phyloP scores from a whole-genome alignment of 2,797 vertebrate species.

The Sebastes steindachneri region DNA sequence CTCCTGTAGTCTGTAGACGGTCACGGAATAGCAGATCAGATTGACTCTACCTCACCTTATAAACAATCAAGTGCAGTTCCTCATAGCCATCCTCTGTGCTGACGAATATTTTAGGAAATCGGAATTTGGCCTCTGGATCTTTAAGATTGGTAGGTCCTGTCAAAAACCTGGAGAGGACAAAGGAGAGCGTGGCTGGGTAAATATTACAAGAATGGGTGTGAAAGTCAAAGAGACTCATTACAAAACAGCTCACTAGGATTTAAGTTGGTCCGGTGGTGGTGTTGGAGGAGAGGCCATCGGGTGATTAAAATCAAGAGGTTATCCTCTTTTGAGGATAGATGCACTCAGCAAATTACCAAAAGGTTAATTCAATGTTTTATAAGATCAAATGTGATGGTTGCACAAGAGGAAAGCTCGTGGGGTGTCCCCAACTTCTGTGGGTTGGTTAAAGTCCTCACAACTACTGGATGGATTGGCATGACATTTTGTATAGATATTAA shows the following conservation, averaged over 20 bases:
- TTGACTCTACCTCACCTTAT: conserved; percentile 87
- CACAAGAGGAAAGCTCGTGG: background rate
- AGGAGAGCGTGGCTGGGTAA: background rate
- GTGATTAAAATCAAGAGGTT: background rate
- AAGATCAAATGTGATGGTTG: background rate
- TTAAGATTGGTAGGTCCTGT: conserved; percentile 95
- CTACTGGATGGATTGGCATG: background rate
- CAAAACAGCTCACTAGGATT: background rate
- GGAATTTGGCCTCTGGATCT: conserved; percentile 94
- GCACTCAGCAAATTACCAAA: background rate
- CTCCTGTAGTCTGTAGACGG: background rate
- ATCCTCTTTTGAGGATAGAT: background rate
- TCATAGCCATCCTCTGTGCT: conserved; percentile 90
- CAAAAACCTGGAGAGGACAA: conserved; percentile 88
- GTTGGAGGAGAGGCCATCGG: background rate
- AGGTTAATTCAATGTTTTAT: background rate
- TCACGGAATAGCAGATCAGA: background rate
- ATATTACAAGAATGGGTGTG: background rate
- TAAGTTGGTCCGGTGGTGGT: background rate
- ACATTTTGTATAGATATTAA: background rate
- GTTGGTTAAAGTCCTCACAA: background rate
- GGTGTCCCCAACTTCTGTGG: too few species aligned
- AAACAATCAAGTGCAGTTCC: conserved; percentile 97
- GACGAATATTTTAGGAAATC: conserved; percentile 98
- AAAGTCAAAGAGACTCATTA: background rate